These are phyloP conservation scores for Cyclophora punctaria DNA, from an alignment of 2,888 invertebrate species.

Conservation along the genomic window DNA sequence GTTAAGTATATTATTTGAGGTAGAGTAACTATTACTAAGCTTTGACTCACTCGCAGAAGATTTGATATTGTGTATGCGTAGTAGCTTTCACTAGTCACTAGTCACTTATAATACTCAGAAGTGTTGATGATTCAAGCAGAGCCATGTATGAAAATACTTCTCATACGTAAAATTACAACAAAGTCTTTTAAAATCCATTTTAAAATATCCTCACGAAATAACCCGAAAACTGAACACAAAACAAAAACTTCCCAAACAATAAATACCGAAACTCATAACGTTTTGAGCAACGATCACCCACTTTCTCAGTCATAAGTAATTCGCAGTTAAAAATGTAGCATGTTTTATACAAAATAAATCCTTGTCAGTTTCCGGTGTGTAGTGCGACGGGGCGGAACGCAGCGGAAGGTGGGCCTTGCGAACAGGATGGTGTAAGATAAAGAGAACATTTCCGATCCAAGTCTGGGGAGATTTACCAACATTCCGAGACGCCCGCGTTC, in stretches of 20 bases:
- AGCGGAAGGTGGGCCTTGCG: conserved; percentile 66
- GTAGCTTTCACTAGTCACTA: too few species aligned
- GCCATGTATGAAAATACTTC: too few species aligned
- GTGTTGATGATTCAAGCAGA: too few species aligned
- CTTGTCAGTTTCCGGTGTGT: conserved; percentile 56
- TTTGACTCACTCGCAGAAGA: too few species aligned
- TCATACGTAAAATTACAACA: too few species aligned
- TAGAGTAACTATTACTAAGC: too few species aligned
- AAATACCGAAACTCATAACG: conserved; percentile 13
- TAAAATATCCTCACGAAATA: not conserved
- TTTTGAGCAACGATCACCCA: conserved; percentile 1
- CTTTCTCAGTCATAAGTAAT: conserved; percentile 10
- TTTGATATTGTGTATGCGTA: too few species aligned
- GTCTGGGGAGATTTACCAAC: conserved; percentile 67
- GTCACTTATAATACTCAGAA: too few species aligned
- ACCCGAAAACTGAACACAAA: not conserved
- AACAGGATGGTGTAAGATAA: conserved; percentile 72
- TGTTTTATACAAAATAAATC: conserved; percentile 60
- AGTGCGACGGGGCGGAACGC: conserved; percentile 54
- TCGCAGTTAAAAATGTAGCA: conserved; percentile 28
- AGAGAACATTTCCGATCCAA: conserved; percentile 73
- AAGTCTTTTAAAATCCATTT: too few species aligned
- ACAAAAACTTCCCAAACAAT: conserved; percentile 4
- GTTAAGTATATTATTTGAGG: too few species aligned
- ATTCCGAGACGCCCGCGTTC: conserved; percentile 48